phyloP scores from a whole-genome alignment of 2,797 vertebrate species.

The Neosalanx taihuensis region DNA sequence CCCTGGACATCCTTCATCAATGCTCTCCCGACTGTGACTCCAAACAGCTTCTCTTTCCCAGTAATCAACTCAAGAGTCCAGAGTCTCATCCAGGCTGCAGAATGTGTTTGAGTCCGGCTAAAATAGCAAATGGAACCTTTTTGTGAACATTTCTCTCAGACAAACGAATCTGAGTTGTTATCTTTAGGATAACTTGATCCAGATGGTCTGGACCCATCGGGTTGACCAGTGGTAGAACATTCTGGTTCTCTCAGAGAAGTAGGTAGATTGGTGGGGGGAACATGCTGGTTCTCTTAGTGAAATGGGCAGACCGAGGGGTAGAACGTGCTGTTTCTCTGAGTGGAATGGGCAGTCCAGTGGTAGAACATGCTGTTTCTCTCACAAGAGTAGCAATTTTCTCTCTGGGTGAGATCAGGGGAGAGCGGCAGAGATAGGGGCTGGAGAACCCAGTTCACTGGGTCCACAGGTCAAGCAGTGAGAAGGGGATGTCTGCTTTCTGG shows the following conservation, averaged over 20 bases:
- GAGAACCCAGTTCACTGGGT: too few species aligned
- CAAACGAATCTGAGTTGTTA: slow-evolving; percentile 52
- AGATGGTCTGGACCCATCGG: not conserved
- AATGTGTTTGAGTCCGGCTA: slow-evolving; percentile 17
- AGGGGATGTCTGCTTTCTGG: slow-evolving; percentile 16
- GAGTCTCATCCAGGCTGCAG: slow-evolving; percentile 33
- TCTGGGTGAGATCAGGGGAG: too few species aligned
- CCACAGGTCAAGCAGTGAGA: too few species aligned
- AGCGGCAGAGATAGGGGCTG: too few species aligned
- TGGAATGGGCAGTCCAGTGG: too few species aligned
- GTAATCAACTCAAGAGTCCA: slow-evolving; percentile 23
- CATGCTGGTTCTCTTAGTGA: too few species aligned
- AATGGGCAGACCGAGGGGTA: too few species aligned
- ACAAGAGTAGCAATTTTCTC: too few species aligned
- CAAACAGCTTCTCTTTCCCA: slow-evolving; percentile 31
- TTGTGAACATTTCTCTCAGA: slow-evolving; percentile 45
- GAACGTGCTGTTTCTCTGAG: too few species aligned
- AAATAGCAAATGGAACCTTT: slow-evolving; percentile 45
- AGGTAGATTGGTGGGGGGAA: not conserved
- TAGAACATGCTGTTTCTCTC: too few species aligned
- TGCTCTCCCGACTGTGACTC: not conserved
- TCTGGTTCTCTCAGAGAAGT: slow-evolving; percentile 61
- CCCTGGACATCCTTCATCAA: not conserved
- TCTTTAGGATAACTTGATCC: slow-evolving; percentile 11
- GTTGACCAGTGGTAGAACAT: not conserved